Base-by-base conservation (phyloP, 2,888 invertebrate genomes). In the Acleris laterana region DNA sequence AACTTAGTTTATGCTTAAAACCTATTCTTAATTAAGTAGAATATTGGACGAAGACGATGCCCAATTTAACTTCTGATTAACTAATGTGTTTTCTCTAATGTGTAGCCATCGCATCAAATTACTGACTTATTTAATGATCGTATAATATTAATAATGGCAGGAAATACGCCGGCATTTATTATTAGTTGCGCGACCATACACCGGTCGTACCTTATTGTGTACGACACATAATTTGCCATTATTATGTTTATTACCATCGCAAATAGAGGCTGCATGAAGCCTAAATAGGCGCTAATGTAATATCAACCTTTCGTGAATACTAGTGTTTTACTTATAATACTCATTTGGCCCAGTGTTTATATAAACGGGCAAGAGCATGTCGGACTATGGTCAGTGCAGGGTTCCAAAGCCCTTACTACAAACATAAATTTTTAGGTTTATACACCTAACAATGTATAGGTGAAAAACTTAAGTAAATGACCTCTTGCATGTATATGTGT, bases 111-210 rank as follows among this genome's bases (percentile, higher is more conserved):
- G 44, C 56, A 50, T 66, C 32, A 51, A 66, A 57, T 70, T 65
- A 68, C 46, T 67, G 68, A 68, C 69, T 67, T 69, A 70, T 72
- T 68, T 68, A 69, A 72, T 60, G 63, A 69, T 69, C 68, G 63
- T 57, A 71, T 69, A 71, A 70, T 70, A 67, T 61, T 66, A 70
- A 70, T 73, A 74, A 72, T 71, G 68, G 72, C 63, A 74, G 73
- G 71, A 72, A 77, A 70, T 72, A 72, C 71, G 73, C 69, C 72
- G 71, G 71, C 70, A 71, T 72, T 74, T 75, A 74, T 76, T 71
- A 74, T 71, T 71, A 63, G 72, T 76, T 72, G 76, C 76, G 77
- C 76, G 74, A 73, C 70, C 68, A 70, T 71, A 70, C 70, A 71
- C 70, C 63, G 69, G 61, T 68, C 58, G 64, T 66, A 64, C 68